A percentile compares a stretch with the other conserved stretches of the same genome.
Conservation (phyloP, 2,797 vertebrate species). For the Peromyscus aztecus region DNA sequence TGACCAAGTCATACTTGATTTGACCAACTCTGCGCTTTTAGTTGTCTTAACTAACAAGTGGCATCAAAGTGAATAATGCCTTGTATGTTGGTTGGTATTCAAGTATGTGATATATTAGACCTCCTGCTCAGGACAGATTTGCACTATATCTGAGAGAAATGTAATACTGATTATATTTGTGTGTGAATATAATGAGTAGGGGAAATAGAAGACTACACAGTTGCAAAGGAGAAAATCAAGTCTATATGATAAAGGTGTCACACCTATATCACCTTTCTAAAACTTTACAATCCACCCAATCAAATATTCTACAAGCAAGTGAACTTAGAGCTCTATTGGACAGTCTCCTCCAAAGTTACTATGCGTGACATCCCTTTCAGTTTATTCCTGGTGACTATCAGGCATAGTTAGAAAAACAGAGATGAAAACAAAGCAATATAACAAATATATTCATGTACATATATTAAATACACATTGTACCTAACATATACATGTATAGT, state of each 20-base stretch:
- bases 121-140: background rate
- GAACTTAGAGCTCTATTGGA: background rate
- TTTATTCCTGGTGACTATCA: background rate
- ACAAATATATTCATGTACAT: background rate
- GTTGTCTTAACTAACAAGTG: background rate
- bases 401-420: background rate
- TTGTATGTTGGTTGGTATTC: background rate
- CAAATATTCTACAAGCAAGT: background rate
- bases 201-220: background rate
- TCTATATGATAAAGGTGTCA: background rate
- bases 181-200: background rate
- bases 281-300: background rate
- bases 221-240: background rate
- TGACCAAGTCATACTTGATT: background rate
- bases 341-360: background rate
- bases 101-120: no score
- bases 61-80: background rate
- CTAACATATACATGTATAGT: no score
- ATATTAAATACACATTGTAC: background rate
- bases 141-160: background rate
- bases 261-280: background rate
- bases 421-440: conserved; percentile 1
- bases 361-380: accelerated
- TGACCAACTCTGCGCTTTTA: background rate
- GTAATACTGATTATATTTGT: background rate